Evolutionary conservation across 2,888 invertebrate species (phyloP), one percentile per base, ranked within the genome.

Genomic region (Thecocarcelia acutangulata): DNA sequence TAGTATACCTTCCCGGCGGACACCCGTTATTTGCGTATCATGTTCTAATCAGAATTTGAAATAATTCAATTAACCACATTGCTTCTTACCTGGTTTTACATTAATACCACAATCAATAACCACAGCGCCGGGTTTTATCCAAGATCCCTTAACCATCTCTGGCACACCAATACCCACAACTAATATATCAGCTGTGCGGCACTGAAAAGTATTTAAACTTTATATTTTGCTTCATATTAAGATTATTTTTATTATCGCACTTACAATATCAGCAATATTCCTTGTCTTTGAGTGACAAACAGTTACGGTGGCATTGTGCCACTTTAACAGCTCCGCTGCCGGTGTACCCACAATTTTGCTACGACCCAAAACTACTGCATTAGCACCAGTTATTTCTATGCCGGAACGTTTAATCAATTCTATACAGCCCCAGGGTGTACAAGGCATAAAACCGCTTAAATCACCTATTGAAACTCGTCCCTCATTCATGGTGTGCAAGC

Each of bases 51-150:
- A n/a, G n/a, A n/a, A n/a, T n/a, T n/a, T n/a, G n/a, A n/a, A n/a
- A n/a, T n/a, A n/a, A n/a, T n/a, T n/a, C n/a, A n/a, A n/a, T n/a
- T n/a, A n/a, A n/a, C n/a, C n/a, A n/a, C n/a, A n/a, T n/a, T 59
- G 19, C 1, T n/a, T 50, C 83, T 83, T 78, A 96, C 97, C 98
- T 91, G 95, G 93, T 86, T 97, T 94, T 3, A 96, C 93, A 91
- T 97, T 98, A 86, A 99, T 99, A 54, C 99, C 99, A 91, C 99
- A 99, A 91, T 99, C 99, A 86, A 99, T 98, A 48, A 99, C 98
- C 12, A 99, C 95, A 15, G 99, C 98, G 4, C 99, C 98, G 0
- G 97, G 97, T 91, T 99, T 99, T 85, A 99, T 94, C 99, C 99
- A 99, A 83, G 95, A 95, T 0, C 96, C 97, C 89, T 96, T 96